Conservation (phyloP, 1,140 invertebrate genomes). For the Caenorhabditis inopinata region DNA sequence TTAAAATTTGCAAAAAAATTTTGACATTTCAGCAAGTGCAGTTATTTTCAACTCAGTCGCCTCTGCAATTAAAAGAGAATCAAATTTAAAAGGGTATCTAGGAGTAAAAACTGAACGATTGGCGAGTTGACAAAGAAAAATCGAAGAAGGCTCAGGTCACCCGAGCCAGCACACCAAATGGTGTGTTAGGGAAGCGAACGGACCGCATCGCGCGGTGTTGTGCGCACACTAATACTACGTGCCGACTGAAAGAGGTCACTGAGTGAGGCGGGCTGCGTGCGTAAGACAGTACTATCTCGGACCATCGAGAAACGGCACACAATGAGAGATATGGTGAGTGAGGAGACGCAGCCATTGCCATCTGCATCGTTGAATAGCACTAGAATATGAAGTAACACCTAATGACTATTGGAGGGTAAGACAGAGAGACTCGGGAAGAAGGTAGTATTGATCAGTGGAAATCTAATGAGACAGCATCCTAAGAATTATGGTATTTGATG, state of each 20-base stretch:
- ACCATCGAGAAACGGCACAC: conserved; percentile 4
- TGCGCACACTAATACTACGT: background rate
- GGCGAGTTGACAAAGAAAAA: too few relatives aligned
- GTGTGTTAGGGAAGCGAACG: background rate
- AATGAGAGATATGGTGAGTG: background rate
- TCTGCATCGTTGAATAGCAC: conserved; percentile 7
- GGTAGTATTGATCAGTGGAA: too few relatives aligned
- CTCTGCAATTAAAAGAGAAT: too few relatives aligned
- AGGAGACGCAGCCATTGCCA: background rate
- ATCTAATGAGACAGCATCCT: too few relatives aligned
- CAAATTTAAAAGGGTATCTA: too few relatives aligned
- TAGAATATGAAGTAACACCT: conserved; percentile 26
- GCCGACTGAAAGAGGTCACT: background rate
- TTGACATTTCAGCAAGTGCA: too few relatives aligned
- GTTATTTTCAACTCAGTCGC: too few relatives aligned
- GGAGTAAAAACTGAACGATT: too few relatives aligned
- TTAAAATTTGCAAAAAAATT: too few relatives aligned
- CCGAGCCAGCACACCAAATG: background rate
- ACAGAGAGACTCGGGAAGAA: too few relatives aligned
- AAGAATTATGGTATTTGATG: too few relatives aligned
- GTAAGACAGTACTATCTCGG: conserved; percentile 16
- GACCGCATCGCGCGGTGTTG: background rate
- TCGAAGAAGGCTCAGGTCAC: background rate
- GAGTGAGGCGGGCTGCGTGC: background rate
- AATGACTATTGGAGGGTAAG: background rate